Conservation (phyloP, 1,140 invertebrate genomes). For the Nebria ingens region DNA sequence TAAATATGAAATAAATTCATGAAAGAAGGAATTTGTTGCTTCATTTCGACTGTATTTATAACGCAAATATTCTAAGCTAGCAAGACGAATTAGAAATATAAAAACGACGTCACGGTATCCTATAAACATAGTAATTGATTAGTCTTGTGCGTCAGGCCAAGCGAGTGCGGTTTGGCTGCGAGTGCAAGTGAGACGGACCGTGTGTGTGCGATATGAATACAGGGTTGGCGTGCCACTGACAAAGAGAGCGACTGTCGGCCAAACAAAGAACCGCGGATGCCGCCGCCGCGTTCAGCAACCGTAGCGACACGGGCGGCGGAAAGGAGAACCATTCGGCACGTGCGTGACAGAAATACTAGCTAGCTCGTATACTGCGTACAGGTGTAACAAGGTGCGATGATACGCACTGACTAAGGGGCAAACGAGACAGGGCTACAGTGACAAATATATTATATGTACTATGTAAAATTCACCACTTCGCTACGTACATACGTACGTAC, state of each 20-base stretch:
- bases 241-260: background rate
- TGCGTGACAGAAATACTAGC: slow-evolving; percentile 4
- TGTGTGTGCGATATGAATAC: slow-evolving; percentile 8
- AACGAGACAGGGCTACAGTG: background rate
- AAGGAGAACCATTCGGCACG: background rate
- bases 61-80: too few relatives aligned
- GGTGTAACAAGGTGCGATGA: background rate
- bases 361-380: background rate
- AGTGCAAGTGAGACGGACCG: too few relatives aligned
- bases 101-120: background rate
- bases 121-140: slow-evolving; percentile 3
- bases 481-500: background rate
- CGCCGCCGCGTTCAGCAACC: background rate
- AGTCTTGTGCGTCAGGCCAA: slow-evolving; percentile 7
- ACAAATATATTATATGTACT: background rate
- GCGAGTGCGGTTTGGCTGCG: background rate
- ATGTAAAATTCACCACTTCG: slow-evolving; percentile 2
- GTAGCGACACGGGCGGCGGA: background rate
- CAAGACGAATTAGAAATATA: too few relatives aligned
- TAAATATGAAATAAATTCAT: too few relatives aligned
- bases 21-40: too few relatives aligned
- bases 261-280: background rate
- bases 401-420: background rate
- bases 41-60: too few relatives aligned
- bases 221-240: background rate